A percentile compares a stretch with the other conserved stretches of the same genome.
Evolutionary conservation across 2,113 vertebrate genomes (phyloP).

Genomic region (Columbina picui): DNA sequence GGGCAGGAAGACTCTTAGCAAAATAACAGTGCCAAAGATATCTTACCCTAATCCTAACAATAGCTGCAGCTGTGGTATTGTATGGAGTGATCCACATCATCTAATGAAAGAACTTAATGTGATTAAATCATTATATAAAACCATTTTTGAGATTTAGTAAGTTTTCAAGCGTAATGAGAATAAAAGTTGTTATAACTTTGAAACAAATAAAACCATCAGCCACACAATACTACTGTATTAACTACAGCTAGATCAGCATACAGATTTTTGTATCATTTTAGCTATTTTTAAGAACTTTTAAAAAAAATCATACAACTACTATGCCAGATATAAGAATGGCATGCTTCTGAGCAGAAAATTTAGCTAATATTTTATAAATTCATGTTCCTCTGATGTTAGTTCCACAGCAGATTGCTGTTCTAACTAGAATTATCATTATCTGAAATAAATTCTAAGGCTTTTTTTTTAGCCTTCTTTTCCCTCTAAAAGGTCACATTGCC

Average conservation of each 20-base stretch:
- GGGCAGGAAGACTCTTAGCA: neutral
- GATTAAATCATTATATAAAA: neutral
- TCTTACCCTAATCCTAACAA: neutral
- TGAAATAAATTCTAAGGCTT: neutral
- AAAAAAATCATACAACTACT: neutral
- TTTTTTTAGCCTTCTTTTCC: neutral
- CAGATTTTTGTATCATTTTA: neutral
- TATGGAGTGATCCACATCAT: neutral
- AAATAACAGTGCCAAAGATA: neutral
- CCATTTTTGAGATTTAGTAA: neutral
- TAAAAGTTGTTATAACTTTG: neutral
- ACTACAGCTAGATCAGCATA: neutral
- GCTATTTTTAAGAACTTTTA: neutral
- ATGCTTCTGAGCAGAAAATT: neutral
- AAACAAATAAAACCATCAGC: neutral
- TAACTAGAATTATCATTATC: neutral
- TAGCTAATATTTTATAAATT: neutral
- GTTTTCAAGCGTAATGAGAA: neutral
- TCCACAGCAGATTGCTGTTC: neutral
- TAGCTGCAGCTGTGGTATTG: neutral
- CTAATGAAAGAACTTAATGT: neutral
- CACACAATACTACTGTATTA: neutral
- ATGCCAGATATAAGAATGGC: neutral
- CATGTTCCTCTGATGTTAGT: neutral
- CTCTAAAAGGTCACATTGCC: neutral